These are phyloP conservation scores for Eupithecia subumbrata DNA, from an alignment of 2,888 invertebrate genomes.

Conservation along the genomic window DNA sequence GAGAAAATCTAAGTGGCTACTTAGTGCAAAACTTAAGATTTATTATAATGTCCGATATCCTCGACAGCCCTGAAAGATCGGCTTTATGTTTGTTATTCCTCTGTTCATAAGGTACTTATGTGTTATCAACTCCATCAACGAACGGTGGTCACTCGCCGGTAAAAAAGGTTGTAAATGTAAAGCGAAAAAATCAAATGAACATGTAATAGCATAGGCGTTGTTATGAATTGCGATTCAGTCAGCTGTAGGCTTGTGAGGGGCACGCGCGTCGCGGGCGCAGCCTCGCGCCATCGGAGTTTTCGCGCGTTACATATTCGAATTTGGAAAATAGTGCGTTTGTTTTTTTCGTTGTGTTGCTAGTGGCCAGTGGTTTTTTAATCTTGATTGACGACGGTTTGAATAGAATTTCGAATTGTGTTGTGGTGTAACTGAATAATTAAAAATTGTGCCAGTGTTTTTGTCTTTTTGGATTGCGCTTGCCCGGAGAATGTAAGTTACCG, in stretches of 20 bases:
- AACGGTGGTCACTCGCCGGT: conserved; percentile 51
- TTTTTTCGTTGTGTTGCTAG: conserved; percentile 10
- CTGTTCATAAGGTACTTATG: not conserved
- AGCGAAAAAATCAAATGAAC: conserved; percentile 68
- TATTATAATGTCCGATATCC: not conserved
- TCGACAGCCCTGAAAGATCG: conserved; percentile 38
- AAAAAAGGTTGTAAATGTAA: conserved; percentile 56
- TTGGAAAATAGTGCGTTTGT: conserved; percentile 31
- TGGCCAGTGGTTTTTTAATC: conserved; percentile 26
- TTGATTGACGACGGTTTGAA: conserved; percentile 19
- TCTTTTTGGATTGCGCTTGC: conserved; percentile 21
- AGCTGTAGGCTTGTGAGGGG: conserved; percentile 78
- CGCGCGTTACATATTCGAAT: conserved; percentile 57
- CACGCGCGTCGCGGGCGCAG: conserved; percentile 81
- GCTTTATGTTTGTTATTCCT: conserved; percentile 4
- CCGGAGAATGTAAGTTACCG: conserved; percentile 15
- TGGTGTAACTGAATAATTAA: conserved; percentile 11
- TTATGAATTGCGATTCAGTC: conserved; percentile 77
- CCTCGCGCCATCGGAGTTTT: conserved; percentile 56
- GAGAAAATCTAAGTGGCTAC: not conserved
- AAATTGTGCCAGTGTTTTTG: conserved; percentile 51
- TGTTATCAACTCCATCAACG: conserved; percentile 42
- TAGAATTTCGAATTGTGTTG: conserved; percentile 26
- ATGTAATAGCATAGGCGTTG: conserved; percentile 71
- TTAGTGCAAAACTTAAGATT: not conserved